Conservation (phyloP, 2,797 vertebrate species). For the Euphonia xanthogaster region DNA sequence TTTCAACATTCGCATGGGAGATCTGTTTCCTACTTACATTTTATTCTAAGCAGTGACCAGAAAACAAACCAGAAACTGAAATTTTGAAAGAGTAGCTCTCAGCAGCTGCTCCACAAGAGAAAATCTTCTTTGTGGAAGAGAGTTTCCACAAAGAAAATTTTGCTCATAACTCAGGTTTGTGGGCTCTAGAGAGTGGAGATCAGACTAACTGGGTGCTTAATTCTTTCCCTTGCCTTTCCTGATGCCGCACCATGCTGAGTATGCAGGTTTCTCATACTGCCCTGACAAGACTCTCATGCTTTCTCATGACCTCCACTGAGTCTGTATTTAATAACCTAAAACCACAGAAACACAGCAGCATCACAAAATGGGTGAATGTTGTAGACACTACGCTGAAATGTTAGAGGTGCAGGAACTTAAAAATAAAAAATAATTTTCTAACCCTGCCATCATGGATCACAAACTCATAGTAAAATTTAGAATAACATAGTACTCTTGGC, state of each 20-base stretch:
- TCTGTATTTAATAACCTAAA: neutral
- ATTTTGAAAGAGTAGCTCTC: neutral
- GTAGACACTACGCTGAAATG: neutral
- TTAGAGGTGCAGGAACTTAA: rapidly evolving
- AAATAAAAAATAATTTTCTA: neutral
- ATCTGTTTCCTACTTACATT: neutral
- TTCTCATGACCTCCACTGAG: neutral
- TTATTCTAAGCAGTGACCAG: neutral
- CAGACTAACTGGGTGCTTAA: neutral
- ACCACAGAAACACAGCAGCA: neutral
- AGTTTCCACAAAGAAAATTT: neutral
- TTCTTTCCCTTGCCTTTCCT: neutral
- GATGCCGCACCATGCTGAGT: neutral
- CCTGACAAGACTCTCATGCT: neutral
- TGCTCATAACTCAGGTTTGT: neutral
- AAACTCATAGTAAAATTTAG: neutral
- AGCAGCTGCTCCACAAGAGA: neutral
- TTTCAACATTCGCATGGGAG: neutral
- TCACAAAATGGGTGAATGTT: neutral
- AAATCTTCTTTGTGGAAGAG: neutral
- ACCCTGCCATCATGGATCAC: neutral
- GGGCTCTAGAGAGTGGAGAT: neutral
- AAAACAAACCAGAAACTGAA: neutral
- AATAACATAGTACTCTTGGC: neutral
- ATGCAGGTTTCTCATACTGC: neutral